phyloP scores from a whole-genome alignment of 2,888 invertebrate species.

The Tholera decimalis region DNA sequence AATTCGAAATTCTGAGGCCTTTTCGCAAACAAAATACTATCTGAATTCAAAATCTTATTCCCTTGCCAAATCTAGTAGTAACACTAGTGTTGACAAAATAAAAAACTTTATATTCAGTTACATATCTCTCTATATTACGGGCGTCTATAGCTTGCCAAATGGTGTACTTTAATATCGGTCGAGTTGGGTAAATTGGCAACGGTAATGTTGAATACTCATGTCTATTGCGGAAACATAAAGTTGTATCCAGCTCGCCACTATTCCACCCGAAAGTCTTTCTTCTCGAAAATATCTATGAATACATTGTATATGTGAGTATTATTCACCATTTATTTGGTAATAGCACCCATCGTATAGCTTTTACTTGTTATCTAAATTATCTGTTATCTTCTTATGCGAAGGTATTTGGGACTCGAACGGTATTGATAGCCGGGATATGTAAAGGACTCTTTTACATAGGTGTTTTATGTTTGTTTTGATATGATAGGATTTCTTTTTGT shows the following conservation, averaged over 20 bases:
- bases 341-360: conserved; percentile 74
- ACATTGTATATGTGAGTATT: conserved; percentile 74
- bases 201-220: conserved; percentile 68
- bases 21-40: conserved; percentile 77
- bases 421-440: conserved; percentile 73
- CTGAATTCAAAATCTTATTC: conserved; percentile 76
- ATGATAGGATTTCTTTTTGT: conserved; percentile 61
- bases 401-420: conserved; percentile 68
- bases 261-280: conserved; percentile 39
- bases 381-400: conserved; percentile 76
- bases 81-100: conserved; percentile 75
- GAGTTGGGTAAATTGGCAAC: conserved; percentile 79
- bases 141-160: conserved; percentile 84
- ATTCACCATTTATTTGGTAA: conserved; percentile 78
- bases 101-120: conserved; percentile 76
- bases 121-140: conserved; percentile 74
- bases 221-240: conserved; percentile 78
- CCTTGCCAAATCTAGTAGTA: conserved; percentile 74
- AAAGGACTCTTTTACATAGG: conserved; percentile 68
- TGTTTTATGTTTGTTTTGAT: conserved; percentile 66
- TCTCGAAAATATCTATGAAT: conserved; percentile 50
- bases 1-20: conserved; percentile 73
- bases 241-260: conserved; percentile 55
- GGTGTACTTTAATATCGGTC: conserved; percentile 83
- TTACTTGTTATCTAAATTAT: conserved; percentile 87